Evolutionary conservation across 2,113 vertebrate species (phyloP), one percentile per base, ranked within the genome.

Genomic region (Anolis sagrei): DNA sequence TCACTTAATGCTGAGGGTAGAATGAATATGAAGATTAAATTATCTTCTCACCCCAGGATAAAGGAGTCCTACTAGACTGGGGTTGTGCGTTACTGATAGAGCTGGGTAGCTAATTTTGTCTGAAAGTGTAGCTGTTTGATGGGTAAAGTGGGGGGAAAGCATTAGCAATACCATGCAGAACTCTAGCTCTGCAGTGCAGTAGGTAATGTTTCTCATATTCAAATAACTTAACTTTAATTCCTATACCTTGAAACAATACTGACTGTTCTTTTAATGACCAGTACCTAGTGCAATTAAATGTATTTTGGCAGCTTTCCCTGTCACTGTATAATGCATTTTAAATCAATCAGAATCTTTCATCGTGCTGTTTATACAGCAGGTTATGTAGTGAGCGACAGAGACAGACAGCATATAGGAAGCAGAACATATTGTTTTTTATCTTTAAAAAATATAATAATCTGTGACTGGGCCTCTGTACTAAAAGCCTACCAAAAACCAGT

Each of bases 11-110:
- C 90, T 91, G 51, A 90, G 86, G 88, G 83, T 90, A 84, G 92
- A 94, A 95, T 93, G 90, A 93, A 93, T 93, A 87, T 94, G 91
- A 95, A 96, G 92, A 94, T 95, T 94, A 95, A 96, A 95, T 96
- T 96, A 95, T 96, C 92, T 96, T 94, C 91, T 95, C 90, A 91
- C 91, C 78, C 76, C 90, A 94, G 90, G 93, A 95, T 92, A 93
- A 94, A 95, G 89, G 91, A 95, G 89, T 91, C 83, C 85, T 94
- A 87, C 84, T 89, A 90, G 89, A 90, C 77, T 92, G 88, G 90
- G 74, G 87, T 92, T 93, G 91, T 88, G 69, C 83, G 86, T 89
- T 86, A 83, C 76, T 92, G 92, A 94, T 88, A 92, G 91, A 94
- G 84, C 88, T 87, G 64, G 84, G 87, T 80, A 82, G 88, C 89